phyloP scores from a whole-genome alignment of 2,888 invertebrate genomes.

The Limnephilus rhombicus region DNA sequence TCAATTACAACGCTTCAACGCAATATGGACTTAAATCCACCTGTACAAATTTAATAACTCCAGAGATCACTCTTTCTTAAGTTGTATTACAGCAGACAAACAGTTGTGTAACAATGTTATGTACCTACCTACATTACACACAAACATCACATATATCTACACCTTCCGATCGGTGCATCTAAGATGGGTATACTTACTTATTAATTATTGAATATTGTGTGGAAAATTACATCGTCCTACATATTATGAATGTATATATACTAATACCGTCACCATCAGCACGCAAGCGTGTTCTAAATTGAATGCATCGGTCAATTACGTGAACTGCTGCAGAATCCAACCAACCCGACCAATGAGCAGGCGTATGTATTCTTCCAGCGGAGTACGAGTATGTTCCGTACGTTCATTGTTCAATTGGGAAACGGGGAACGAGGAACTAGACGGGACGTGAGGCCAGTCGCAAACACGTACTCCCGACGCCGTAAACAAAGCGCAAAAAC shows the following conservation, averaged over 20 bases:
- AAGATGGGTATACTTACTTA: too few relatives aligned
- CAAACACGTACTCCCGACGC: conserved; percentile 42
- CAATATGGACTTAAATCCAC: too few relatives aligned
- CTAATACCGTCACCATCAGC: background rate
- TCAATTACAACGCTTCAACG: background rate
- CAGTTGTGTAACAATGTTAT: too few relatives aligned
- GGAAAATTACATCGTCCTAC: too few relatives aligned
- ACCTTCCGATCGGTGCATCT: too few relatives aligned
- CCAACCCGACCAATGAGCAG: background rate
- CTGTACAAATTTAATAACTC: too few relatives aligned
- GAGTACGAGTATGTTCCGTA: background rate
- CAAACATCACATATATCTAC: too few relatives aligned
- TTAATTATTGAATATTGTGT: too few relatives aligned
- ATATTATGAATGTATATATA: background rate
- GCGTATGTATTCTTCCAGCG: background rate
- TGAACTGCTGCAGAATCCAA: background rate
- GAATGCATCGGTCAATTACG: background rate
- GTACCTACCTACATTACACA: too few relatives aligned
- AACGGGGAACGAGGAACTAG: conserved; percentile 15
- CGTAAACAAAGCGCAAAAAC: conserved; percentile 53
- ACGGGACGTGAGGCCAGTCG: conserved; percentile 42
- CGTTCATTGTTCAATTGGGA: conserved; percentile 32
- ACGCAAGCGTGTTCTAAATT: background rate
- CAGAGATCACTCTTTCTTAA: too few relatives aligned
- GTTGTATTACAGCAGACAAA: too few relatives aligned